Base-by-base conservation (phyloP, 2,113 vertebrate genomes). In the Phaethornis superciliosus region DNA sequence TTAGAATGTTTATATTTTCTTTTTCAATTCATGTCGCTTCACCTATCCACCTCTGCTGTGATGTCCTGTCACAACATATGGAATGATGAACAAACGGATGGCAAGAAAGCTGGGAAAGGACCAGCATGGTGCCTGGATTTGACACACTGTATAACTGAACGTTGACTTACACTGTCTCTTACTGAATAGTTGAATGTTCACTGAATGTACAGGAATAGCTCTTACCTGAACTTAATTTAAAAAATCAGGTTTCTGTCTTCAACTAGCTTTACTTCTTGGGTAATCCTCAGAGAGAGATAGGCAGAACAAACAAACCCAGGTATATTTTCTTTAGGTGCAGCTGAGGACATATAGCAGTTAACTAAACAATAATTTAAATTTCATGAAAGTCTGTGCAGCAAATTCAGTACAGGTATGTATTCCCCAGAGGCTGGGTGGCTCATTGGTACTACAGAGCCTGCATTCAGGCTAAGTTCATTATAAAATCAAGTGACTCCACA, bases 381-480 rank as follows among this genome's bases (percentile, higher is more conserved):
- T 13, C 13, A 16, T 68, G 5, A 70, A 74, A 64, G 11, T 42
- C 7, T 76, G 74, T 42, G n/a, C 71, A 77, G 51, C 47, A 59
- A 81, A 10, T 77, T 77, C 35, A 85, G 55, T n/a, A 63, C 7
- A 58, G 55, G 52, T 30, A 27, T 3, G 1, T 67, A 9, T 19
- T 89, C 87, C 82, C 71, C 8, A 24, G 72, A 79, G 91, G 5
- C 72, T 75, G 9, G 11, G 49, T 32, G 24, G 52, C 54, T 92
- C 69, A 92, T 92, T 92, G 90, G 64, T 56, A 63, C 40, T 56
- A 49, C 35, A 49, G 37, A 88, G 26, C 27, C 37, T 71, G 35
- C 52, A 12, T 55, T 80, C 51, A 56, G 88, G 69, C 59, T 8
- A 71, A 95, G 52, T 83, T 75, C 93, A 93, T 96, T 90, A 75